phyloP scores from a whole-genome alignment of 2,113 vertebrate species.

The Gobio gobio region DNA sequence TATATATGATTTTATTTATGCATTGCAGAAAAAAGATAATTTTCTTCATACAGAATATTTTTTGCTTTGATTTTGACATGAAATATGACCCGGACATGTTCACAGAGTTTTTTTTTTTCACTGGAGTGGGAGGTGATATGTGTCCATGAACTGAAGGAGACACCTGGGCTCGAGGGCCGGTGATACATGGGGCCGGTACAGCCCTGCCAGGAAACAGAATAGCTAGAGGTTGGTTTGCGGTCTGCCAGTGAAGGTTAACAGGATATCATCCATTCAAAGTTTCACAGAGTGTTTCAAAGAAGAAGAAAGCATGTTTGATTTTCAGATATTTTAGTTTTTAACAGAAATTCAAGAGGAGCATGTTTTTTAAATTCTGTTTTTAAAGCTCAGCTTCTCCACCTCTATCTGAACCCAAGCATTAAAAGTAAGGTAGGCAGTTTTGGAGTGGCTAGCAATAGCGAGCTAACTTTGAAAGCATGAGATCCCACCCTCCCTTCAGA shows the following conservation, averaged over 20 bases:
- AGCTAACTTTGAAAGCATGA: no score
- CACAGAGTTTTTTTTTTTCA: not conserved
- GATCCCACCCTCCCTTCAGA: no score
- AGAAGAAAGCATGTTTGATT: not conserved
- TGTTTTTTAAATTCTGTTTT: not conserved
- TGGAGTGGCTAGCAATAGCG: no score
- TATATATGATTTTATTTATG: not conserved
- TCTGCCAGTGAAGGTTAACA: conserved; percentile 31
- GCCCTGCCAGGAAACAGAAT: conserved; percentile 29
- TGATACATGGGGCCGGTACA: not conserved
- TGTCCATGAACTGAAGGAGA: conserved; percentile 26
- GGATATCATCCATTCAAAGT: conserved; percentile 11
- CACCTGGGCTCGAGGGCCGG: not conserved
- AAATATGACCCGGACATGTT: not conserved
- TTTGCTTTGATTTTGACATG: not conserved
- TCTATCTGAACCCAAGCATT: not conserved
- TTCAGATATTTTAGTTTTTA: not conserved
- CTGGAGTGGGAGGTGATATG: not conserved
- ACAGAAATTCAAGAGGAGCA: not conserved
- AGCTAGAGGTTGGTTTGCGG: conserved; percentile 16
- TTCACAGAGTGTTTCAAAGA: not conserved
- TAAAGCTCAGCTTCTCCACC: not conserved
- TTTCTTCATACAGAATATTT: not conserved
- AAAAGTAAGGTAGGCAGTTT: no score
- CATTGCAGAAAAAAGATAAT: not conserved